These are phyloP conservation scores for Galerucella nymphaeae DNA, from an alignment of 2,888 invertebrate species.

Conservation along the genomic window DNA sequence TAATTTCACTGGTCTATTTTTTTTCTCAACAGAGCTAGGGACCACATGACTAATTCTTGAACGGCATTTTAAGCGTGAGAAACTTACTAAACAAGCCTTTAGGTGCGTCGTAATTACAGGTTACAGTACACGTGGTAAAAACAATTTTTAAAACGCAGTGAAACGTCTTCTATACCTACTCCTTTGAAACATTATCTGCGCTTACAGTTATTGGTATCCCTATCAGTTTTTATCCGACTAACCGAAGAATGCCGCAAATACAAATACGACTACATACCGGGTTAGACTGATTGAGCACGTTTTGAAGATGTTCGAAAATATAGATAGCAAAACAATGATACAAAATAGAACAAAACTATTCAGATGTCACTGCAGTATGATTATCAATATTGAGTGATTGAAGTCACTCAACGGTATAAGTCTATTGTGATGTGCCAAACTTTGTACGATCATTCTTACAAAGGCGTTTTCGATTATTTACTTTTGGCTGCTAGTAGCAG, in stretches of 20 bases:
- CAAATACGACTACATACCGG: slow-evolving; percentile 6
- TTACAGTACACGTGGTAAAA: slow-evolving; percentile 61
- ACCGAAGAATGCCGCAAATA: slow-evolving; percentile 18
- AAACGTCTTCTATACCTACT: slow-evolving; percentile 23
- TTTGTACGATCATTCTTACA: too few relatives aligned
- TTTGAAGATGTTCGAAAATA: background rate
- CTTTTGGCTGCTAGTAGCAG: too few relatives aligned
- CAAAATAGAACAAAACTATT: too few relatives aligned
- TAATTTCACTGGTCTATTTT: slow-evolving; percentile 14
- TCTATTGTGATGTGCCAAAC: too few relatives aligned
- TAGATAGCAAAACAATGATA: too few relatives aligned
- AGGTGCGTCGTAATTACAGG: slow-evolving; percentile 62
- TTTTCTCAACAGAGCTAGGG: slow-evolving; percentile 39
- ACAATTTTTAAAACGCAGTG: slow-evolving; percentile 47
- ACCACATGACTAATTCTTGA: slow-evolving; percentile 50
- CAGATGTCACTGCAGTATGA: too few relatives aligned
- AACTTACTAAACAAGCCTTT: slow-evolving; percentile 60
- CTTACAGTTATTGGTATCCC: slow-evolving; percentile 15
- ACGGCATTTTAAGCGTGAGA: slow-evolving; percentile 61
- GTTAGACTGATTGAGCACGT: background rate
- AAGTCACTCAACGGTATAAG: too few relatives aligned
- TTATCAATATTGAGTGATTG: too few relatives aligned
- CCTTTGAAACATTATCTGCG: slow-evolving; percentile 32
- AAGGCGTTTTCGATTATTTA: too few relatives aligned
- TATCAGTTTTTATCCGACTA: slow-evolving; percentile 14